phyloP scores from a whole-genome alignment of 2,797 vertebrate genomes.

The Hippopotamyrus pictus region DNA sequence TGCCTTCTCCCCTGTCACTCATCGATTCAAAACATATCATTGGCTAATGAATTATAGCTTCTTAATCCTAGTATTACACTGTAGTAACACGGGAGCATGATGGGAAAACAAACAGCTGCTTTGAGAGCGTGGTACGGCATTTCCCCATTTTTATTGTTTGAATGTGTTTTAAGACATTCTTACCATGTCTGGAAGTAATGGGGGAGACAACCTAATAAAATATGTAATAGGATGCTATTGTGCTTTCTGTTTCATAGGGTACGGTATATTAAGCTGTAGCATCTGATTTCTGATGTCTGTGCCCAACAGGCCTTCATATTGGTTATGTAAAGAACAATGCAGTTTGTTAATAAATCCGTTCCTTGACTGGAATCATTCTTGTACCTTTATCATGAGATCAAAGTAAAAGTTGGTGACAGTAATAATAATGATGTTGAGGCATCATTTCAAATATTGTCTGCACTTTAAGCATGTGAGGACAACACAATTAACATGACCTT shows the following conservation, averaged over 20 bases:
- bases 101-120: neutral
- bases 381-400: neutral
- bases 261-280: neutral
- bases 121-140: neutral
- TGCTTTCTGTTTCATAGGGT: neutral
- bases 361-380: neutral
- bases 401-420: neutral
- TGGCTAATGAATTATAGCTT: neutral
- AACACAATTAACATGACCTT: neutral
- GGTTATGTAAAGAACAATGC: neutral
- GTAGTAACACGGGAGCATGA: neutral
- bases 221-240: neutral
- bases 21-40: neutral
- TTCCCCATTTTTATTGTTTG: neutral
- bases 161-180: neutral
- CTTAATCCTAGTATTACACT: neutral
- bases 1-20: neutral
- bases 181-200: neutral
- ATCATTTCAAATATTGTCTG: neutral
- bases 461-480: neutral
- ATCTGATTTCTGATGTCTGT: neutral
- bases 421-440: neutral
- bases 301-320: neutral
- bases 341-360: neutral
- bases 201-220: neutral